Percentiles rank a stretch among this genome's conserved stretches.
Evolutionary conservation across 1,140 invertebrate genomes (phyloP).

Genomic region (Cylas formicarius): DNA sequence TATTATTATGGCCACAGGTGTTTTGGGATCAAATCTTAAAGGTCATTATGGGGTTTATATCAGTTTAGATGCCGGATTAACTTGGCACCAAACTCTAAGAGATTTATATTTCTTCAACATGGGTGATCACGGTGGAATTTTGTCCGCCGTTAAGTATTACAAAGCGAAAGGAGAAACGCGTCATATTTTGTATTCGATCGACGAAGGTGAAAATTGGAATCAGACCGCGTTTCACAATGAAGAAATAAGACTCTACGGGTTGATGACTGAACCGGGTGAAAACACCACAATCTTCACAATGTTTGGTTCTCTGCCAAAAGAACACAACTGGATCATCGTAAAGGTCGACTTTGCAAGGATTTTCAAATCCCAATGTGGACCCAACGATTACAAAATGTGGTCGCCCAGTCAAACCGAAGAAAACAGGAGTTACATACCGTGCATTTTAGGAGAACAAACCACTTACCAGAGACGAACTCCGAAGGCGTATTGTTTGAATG

Average conservation of each 20-base stretch:
- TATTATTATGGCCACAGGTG: slow-evolving; percentile 78
- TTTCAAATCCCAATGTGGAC: slow-evolving; percentile 48
- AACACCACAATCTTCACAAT: slow-evolving; percentile 87
- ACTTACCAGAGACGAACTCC: slow-evolving; percentile 65
- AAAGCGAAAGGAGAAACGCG: slow-evolving; percentile 65
- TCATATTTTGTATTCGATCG: slow-evolving; percentile 73
- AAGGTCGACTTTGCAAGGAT: slow-evolving; percentile 70
- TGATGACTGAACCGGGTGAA: slow-evolving; percentile 88
- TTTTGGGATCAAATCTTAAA: slow-evolving; percentile 51
- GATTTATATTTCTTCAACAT: slow-evolving; percentile 84
- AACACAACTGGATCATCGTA: slow-evolving; percentile 81
- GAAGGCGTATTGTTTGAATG: slow-evolving; percentile 72
- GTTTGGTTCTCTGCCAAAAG: slow-evolving; percentile 70
- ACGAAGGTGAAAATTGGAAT: slow-evolving; percentile 79
- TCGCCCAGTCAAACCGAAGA: slow-evolving; percentile 56
- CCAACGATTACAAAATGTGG: slow-evolving; percentile 84
- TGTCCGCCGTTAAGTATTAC: slow-evolving; percentile 77
- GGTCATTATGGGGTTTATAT: slow-evolving; percentile 75
- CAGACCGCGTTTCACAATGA: slow-evolving; percentile 60
- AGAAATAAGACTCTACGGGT: slow-evolving; percentile 70
- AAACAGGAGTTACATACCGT: slow-evolving; percentile 50
- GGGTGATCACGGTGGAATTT: slow-evolving; percentile 83
- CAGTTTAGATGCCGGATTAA: slow-evolving; percentile 75
- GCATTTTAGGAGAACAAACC: slow-evolving; percentile 70
- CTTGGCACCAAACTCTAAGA: slow-evolving; percentile 69